Evolutionary conservation across 2,113 vertebrate species (phyloP), one percentile per base, ranked within the genome.

Genomic region (Choloepus hoffmanni): DNA sequence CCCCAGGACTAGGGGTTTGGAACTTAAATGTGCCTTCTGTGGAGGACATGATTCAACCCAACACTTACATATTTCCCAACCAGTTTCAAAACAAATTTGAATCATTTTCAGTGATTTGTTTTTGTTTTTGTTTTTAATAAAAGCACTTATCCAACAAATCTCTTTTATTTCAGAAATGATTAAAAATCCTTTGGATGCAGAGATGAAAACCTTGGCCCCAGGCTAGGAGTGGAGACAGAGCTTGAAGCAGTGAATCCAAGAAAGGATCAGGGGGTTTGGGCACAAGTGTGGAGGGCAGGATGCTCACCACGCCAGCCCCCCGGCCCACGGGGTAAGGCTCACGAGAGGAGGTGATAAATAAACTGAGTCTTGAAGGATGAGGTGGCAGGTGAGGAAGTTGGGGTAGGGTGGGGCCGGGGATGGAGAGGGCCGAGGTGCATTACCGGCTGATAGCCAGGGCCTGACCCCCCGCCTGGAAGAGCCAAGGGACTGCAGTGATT

Each of bases 31-130:
- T 45, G 43, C 43, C 43, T 45, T 45, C 7, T 13, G 14, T 11
- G 50, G 50, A 15, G 50, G 50, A 53, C 50, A 53, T 53, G 50
- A 53, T 53, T 53, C 50, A 53, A 15, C 50, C 14, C 50, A 53
- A 53, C 50, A 53, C 43, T 90, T 36, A 14, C 7, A 28, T 84
- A 40, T 68, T 97, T 97, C 94, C 87, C 73, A 73, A 2, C 79
- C 43, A 21, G 87, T 97, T 97, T 96, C 92, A 63, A 30, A 90
- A 96, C 95, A 65, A 97, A 72, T 45, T 45, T 48, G 43, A 45
- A 53, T 10, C 16, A 24, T 63, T 96, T 89, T 87, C 65, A 77
- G n/a, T 36, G 55, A 70, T 93, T 86, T 94, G 43, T 45, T 45
- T 45, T 45, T 45, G 43, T 45, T 45, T 45, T 45, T 45, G 43